phyloP scores from a whole-genome alignment of 2,888 invertebrate genomes.

The Prosapia bicincta region DNA sequence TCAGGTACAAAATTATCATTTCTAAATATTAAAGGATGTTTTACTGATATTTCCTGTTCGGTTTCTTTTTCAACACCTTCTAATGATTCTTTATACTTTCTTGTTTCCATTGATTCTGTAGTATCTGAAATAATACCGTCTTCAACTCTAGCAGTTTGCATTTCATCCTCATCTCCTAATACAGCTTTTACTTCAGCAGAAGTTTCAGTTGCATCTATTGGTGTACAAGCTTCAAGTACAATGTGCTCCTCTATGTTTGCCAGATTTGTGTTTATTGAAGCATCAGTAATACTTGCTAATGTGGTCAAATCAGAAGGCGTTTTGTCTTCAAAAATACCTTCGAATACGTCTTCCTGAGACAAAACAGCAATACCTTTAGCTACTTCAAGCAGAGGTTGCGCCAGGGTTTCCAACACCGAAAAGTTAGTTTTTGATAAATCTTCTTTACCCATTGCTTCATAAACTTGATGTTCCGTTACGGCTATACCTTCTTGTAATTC shows the following conservation, averaged over 20 bases:
- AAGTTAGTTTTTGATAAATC: slow-evolving; percentile 30
- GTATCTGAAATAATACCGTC: not conserved
- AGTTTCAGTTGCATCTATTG: not conserved
- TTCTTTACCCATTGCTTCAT: slow-evolving; percentile 31
- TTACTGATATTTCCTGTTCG: not conserved
- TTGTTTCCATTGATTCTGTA: not conserved
- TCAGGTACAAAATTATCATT: too few species aligned
- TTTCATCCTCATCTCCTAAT: not conserved
- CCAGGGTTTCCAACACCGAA: slow-evolving; percentile 43
- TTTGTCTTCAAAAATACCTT: slow-evolving; percentile 13
- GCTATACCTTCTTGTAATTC: slow-evolving; percentile 41
- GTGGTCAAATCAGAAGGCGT: slow-evolving; percentile 29
- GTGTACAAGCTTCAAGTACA: not conserved
- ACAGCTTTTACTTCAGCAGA: not conserved
- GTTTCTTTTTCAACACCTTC: not conserved
- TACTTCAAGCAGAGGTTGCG: slow-evolving; percentile 44
- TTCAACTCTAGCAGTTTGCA: not conserved
- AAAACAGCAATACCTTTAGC: slow-evolving; percentile 41
- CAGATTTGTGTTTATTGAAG: not conserved
- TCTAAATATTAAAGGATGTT: too few species aligned
- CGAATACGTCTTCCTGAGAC: slow-evolving; percentile 22
- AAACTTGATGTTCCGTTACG: slow-evolving; percentile 37
- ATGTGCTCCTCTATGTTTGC: not conserved
- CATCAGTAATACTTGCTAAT: slow-evolving; percentile 27
- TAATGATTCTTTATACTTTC: not conserved